Evolutionary conservation across 2,113 vertebrate species (phyloP), one percentile per base, ranked within the genome.

Genomic region (Prionailurus bengalensis): DNA sequence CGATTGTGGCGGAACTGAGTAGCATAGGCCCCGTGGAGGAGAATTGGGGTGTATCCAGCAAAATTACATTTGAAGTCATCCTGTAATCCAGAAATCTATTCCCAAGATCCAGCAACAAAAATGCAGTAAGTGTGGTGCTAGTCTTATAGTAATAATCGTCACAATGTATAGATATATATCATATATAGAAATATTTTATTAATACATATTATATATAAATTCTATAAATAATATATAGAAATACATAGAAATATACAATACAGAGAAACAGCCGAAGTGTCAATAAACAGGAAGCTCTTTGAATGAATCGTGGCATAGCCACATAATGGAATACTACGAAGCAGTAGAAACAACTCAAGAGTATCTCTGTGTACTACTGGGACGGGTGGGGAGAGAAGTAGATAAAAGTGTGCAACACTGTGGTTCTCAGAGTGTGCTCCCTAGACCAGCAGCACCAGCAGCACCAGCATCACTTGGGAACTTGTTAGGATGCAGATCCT

Each of bases 351-450:
- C 21, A 73, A 7, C 39, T 73, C 11, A 68, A 61, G 58, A 14
- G 12, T 36, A 39, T 58, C 2, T 31, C 39, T 85, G 0, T 21
- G 16, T 13, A 23, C 14, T 29, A 15, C 23, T 16, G 27, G 27
- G 4, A 13, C 2, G n/a, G 13, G 12, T 3, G 17, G 25, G 8
- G 27, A 0, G 9, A 4, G 1, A 23, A 6, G 51, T n/a, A 15
- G 31, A 13, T 53, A 5, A 31, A 51, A 66, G 45, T 15, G 5
- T 66, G 1, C 9, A 27, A 63, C n/a, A 36, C 21, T 48, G 12
- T 58, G 14, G 21, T 87, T 94, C 68, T 45, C 68, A 33, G 19
- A 61, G 9, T 91, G 63, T 31, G 45, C 31, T 65, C 36, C 45
- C 45, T 51, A 27, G 27, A 39, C 27, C 65, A 86, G 5, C 12